A percentile compares a stretch with the other conserved stretches of the same genome.
phyloP scores from a whole-genome alignment of 2,888 invertebrate species.

The Tetragnatha montana region DNA sequence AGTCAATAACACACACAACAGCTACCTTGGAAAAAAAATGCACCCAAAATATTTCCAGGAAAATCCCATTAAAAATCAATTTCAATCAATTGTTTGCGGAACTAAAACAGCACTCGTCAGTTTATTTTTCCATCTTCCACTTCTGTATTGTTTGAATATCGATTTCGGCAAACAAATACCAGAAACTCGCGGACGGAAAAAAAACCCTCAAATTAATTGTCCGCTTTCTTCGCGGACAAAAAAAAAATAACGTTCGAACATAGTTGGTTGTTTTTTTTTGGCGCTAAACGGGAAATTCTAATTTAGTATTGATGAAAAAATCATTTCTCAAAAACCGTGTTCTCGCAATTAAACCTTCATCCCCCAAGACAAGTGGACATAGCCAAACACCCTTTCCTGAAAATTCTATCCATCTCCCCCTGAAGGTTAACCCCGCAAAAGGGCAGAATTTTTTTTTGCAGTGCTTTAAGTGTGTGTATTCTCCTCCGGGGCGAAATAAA shows the following conservation, averaged over 20 bases:
- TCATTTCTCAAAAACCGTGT: background rate
- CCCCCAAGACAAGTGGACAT: background rate
- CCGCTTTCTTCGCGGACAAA: background rate
- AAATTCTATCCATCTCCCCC: background rate
- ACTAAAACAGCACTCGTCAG: background rate
- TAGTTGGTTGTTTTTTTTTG: background rate
- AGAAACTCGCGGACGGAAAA: background rate
- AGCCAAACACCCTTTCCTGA: background rate
- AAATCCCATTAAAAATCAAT: background rate
- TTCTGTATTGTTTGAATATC: background rate
- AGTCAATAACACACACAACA: background rate
- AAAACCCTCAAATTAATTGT: background rate
- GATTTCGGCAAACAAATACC: background rate
- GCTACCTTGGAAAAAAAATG: background rate
- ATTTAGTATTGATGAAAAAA: background rate
- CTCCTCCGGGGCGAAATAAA: background rate
- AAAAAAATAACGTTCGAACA: background rate
- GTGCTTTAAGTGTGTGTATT: constrained; percentile 14
- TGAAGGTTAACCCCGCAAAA: background rate
- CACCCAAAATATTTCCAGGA: background rate
- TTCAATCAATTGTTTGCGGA: background rate
- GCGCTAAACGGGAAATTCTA: background rate
- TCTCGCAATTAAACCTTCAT: background rate
- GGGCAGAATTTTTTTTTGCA: background rate
- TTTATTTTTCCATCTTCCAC: background rate